A percentile compares a stretch with the other conserved stretches of the same genome.
Evolutionary conservation across 2,113 vertebrate species (phyloP).

Genomic region (Melanocharis versteri): DNA sequence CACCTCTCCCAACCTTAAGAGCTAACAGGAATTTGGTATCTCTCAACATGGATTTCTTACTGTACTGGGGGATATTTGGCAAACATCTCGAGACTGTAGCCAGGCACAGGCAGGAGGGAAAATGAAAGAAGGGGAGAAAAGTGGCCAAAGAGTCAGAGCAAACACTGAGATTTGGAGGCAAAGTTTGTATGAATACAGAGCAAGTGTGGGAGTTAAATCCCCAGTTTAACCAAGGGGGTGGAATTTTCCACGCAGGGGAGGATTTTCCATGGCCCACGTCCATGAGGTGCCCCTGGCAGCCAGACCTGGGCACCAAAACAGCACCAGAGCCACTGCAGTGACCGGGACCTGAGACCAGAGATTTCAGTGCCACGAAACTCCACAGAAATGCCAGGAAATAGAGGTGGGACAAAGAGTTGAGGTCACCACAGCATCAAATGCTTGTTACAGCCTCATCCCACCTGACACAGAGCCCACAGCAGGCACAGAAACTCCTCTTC

Average conservation of each 20-base stretch:
- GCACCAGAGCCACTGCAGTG: not conserved
- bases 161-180: not conserved
- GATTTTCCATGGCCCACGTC: fast-evolving
- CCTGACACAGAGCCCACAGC: not conserved
- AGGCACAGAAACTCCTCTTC: not conserved
- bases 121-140: not conserved
- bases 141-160: conserved; percentile 28
- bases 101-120: conserved; percentile 18
- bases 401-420: not conserved
- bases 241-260: not conserved
- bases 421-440: fast-evolving
- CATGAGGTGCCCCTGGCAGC: not conserved
- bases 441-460: fast-evolving
- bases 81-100: conserved; percentile 56
- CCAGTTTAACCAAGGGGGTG: not conserved
- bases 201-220: not conserved
- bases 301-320: not conserved
- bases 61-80: conserved; percentile 48
- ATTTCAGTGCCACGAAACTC: fast-evolving
- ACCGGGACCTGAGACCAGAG: not conserved
- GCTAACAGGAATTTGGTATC: conserved; percentile 52
- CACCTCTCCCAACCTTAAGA: conserved; percentile 57
- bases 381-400: fast-evolving
- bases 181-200: not conserved
- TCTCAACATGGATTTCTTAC: conserved; percentile 54